These are phyloP conservation scores for Mobula birostris DNA, from an alignment of 2,113 vertebrate genomes.

Conservation along the genomic window DNA sequence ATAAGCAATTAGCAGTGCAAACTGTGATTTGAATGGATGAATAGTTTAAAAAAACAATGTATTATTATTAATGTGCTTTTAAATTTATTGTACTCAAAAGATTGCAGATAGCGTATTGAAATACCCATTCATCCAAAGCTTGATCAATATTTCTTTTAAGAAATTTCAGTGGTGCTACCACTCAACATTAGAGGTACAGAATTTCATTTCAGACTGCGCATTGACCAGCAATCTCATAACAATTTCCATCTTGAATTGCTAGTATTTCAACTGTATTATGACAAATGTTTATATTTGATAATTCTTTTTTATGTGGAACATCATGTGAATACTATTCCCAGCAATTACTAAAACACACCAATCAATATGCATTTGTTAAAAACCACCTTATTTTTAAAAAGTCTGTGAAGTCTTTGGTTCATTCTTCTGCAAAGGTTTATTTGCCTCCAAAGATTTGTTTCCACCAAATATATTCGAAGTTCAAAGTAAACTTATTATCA, in stretches of 20 bases:
- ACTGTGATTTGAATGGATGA: not conserved
- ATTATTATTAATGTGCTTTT: not conserved
- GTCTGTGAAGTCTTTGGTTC: not conserved
- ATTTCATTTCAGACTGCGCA: not conserved
- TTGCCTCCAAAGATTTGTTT: not conserved
- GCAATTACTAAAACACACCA: not conserved
- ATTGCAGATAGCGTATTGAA: not conserved
- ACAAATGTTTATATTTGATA: not conserved
- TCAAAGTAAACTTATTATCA: too few species aligned
- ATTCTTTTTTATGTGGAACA: not conserved
- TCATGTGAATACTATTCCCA: not conserved
- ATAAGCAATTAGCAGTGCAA: not conserved
- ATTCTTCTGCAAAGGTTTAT: not conserved
- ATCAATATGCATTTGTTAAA: not conserved
- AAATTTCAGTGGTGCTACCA: not conserved
- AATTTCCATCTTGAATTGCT: not conserved
- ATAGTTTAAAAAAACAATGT: not conserved
- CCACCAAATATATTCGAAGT: not conserved
- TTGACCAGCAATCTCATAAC: not conserved
- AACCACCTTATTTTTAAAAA: too few species aligned
- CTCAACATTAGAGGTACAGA: not conserved
- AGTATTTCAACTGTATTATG: not conserved
- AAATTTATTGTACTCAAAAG: not conserved
- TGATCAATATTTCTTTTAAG: not conserved
- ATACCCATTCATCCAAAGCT: not conserved